Evolutionary conservation across 2,888 invertebrate genomes (phyloP), one percentile per base, ranked within the genome.

Genomic region (Cylloceria caligata): DNA sequence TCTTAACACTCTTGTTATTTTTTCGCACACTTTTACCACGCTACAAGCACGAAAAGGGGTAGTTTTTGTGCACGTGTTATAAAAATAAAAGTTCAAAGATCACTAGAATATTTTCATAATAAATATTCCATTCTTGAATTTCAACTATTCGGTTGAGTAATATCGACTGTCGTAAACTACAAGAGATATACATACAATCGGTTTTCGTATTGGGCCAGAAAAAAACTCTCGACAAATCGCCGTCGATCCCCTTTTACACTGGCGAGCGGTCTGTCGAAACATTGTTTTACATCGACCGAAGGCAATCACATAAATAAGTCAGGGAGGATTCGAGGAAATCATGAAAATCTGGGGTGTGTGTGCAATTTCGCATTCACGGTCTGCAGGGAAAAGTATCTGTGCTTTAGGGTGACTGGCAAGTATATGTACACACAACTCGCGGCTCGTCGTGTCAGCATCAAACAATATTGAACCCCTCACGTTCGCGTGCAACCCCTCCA

Each of bases 301-400:
- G 88, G 86, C 90, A 89, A 89, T 90, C 90, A 88, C 90, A 90
- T 90, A 90, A 90, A 90, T 90, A 90, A 90, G 89, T 90, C 89
- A 90, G 83, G 77, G 85, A 78, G 83, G 87, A 88, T 88, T 87
- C 86, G 86, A 82, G 74, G 19, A 67, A 76, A 79, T 72, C 52
- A 76, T 72, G 82, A 64, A 84, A 84, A 83, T 83, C 81, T 76
- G 74, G 81, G 80, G 83, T 84, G 86, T 86, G 86, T 86, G 88
- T 7, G 62, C 88, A 89, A 91, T 92, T 91, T 89, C 88, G 87
- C 88, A 91, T 91, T 90, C 90, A 90, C 89, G 88, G 89, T 89
- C 91, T 89, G 87, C 87, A 86, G 91, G 90, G 90, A 89, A 88
- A 88, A 90, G 84, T 64, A 64, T 75, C 67, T 65, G 62, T 75